Base-by-base conservation (phyloP, 2,113 vertebrate genomes). In the Arizona elegans region DNA sequence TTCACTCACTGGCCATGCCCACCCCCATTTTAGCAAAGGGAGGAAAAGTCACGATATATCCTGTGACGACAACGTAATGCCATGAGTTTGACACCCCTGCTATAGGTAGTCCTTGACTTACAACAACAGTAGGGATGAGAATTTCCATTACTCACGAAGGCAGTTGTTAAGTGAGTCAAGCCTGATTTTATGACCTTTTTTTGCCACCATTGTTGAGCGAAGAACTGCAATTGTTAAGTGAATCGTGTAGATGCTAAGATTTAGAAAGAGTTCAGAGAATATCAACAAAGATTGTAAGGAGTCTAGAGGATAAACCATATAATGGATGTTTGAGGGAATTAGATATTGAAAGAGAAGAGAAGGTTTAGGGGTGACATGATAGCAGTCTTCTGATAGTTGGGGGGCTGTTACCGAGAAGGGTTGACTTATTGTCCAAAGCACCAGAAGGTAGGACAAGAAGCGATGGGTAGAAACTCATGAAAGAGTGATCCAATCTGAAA, bases 1-100 rank as follows among this genome's bases (percentile, higher is more conserved):
- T 47, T 47, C 43, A 50, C 47, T 50, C 47, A 50, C 47, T 50
- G 47, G 47, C 47, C 47, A 50, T 7, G 5, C 47, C 47, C 0
- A 50, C 6, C 47, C 47, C 47, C 6, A 50, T 50, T 50, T 50
- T 50, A 50, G 47, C 6, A 7, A 50, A 50, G 47, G 47, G 47
- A 0, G 47, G 5, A 1, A 50, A 50, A 50, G 0, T 6, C 47
- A 7, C 6, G 47, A 50, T 50, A 50, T 6, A 50, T 50, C 6
- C 7, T 1, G 0, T 50, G 47, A 50, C 0, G 6, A 50, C 0
- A 50, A 50, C 47, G 0, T 50, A 7, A 50, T 0, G 47, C 47
- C 6, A 50, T 1, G 47, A 50, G 47, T 50, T 50, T 50, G 47
- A 50, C 5, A 50, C 5, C 47, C 0, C 47, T 50, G 47, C 1